These are phyloP conservation scores for Papilio aristodemus DNA, from an alignment of 1,140 invertebrate genomes.

Conservation along the genomic window DNA sequence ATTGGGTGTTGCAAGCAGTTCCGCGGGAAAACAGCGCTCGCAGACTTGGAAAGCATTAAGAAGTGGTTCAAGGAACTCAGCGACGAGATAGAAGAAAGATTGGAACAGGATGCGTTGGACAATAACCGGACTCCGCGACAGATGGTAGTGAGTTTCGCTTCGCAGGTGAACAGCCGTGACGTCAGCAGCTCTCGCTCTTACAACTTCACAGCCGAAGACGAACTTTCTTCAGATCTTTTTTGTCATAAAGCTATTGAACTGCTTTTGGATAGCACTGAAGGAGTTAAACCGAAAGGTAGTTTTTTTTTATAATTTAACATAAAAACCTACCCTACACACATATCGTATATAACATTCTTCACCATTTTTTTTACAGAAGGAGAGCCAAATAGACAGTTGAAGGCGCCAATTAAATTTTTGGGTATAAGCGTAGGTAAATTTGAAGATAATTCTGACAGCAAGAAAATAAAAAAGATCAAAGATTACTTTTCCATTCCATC, in stretches of 20 bases:
- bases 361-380: slow-evolving; percentile 53
- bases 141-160: slow-evolving; percentile 81
- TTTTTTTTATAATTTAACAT: not conserved
- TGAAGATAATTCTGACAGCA: slow-evolving; percentile 80
- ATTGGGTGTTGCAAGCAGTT: slow-evolving; percentile 98
- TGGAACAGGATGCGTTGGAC: slow-evolving; percentile 89
- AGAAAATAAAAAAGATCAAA: slow-evolving; percentile 82
- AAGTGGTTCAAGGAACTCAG: slow-evolving; percentile 92
- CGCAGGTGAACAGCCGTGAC: slow-evolving; percentile 82
- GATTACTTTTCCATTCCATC: slow-evolving; percentile 81
- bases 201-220: slow-evolving; percentile 82
- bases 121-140: slow-evolving; percentile 86
- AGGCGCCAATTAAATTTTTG: slow-evolving; percentile 85
- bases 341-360: not conserved
- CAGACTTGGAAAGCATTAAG: slow-evolving; percentile 85
- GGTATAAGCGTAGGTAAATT: slow-evolving; percentile 91
- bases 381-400: slow-evolving; percentile 68
- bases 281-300: slow-evolving; percentile 61
- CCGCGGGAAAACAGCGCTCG: slow-evolving; percentile 89
- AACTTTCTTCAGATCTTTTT: slow-evolving; percentile 73
- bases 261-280: slow-evolving; percentile 77
- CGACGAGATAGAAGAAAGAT: slow-evolving; percentile 90
- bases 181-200: slow-evolving; percentile 82
- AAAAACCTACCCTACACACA: too few relatives aligned
- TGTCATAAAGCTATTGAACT: slow-evolving; percentile 82